Evolutionary conservation across 2,888 invertebrate genomes (phyloP).

Genomic region (Spodoptera exigua): DNA sequence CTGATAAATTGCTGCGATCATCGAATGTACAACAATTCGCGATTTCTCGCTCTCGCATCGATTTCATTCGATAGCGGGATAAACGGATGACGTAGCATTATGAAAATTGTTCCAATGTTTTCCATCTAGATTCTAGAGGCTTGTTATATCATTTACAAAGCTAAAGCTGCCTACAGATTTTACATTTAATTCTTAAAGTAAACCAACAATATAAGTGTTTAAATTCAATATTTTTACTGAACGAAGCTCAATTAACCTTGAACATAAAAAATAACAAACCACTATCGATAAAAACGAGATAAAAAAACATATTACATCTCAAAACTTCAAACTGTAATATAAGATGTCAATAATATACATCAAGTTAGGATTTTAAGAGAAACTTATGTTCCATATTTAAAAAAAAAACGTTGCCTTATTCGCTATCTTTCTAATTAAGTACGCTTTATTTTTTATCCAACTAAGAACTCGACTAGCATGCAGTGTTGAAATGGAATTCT

Average conservation of each 20-base stretch:
- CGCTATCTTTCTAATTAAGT: conserved; percentile 41
- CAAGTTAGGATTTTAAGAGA: conserved; percentile 5
- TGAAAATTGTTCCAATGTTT: conserved; percentile 44
- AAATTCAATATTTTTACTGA: too few species aligned
- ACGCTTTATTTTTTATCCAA: conserved; percentile 26
- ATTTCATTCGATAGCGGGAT: conserved; percentile 19
- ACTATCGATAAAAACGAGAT: too few species aligned
- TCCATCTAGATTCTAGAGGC: conserved; percentile 17
- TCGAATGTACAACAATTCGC: conserved; percentile 42
- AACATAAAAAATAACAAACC: too few species aligned
- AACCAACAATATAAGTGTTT: too few species aligned
- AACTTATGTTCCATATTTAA: conserved; percentile 8
- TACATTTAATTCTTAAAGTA: too few species aligned
- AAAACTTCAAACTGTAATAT: conserved; percentile 5
- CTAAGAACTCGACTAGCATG: conserved; percentile 18
- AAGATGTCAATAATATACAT: conserved; percentile 8
- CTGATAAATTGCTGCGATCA: conserved; percentile 31
- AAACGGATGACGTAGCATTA: conserved; percentile 45
- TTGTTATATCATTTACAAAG: too few species aligned
- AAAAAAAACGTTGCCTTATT: conserved; percentile 27
- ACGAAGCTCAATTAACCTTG: too few species aligned
- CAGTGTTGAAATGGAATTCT: conserved; percentile 48
- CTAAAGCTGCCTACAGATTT: too few species aligned
- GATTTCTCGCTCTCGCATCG: conserved; percentile 29
- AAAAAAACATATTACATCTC: not conserved